phyloP scores from a whole-genome alignment of 2,888 invertebrate species.

The Dysmachus trigonus region DNA sequence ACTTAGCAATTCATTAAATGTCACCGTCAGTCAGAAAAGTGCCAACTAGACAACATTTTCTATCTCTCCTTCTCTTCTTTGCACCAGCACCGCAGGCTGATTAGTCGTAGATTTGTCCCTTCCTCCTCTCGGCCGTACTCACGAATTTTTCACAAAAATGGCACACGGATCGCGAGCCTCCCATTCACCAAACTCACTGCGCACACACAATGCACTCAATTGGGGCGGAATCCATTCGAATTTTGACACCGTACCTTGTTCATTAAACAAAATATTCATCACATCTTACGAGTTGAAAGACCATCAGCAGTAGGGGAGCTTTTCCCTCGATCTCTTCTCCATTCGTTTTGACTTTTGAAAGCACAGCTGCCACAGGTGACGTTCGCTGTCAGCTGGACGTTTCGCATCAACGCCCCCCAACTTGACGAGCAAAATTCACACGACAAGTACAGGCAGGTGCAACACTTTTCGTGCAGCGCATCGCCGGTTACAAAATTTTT shows the following conservation, averaged over 20 bases:
- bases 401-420: not conserved
- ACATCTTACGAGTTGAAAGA: conserved; percentile 55
- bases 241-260: conserved; percentile 52
- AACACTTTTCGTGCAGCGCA: not conserved
- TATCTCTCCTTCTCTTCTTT: conserved; percentile 46
- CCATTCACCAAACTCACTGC: conserved; percentile 2
- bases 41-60: conserved; percentile 55
- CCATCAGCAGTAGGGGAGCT: conserved; percentile 52
- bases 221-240: not conserved
- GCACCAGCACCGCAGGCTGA: not conserved
- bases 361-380: conserved; percentile 33
- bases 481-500: not conserved
- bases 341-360: conserved; percentile 43
- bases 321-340: conserved; percentile 45
- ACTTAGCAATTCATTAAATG: conserved; percentile 49
- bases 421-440: not conserved
- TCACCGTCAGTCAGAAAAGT: conserved; percentile 51
- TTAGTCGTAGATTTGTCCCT: conserved; percentile 32
- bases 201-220: not conserved
- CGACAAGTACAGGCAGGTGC: not conserved
- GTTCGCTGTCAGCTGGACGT: not conserved
- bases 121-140: not conserved
- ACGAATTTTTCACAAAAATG: conserved; percentile 8
- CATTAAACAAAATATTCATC: conserved; percentile 55
- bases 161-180: not conserved